A percentile compares a stretch with the other conserved stretches of the same genome.
Evolutionary conservation across 2,797 vertebrate species (phyloP).

Genomic region (Nothura maculosa): DNA sequence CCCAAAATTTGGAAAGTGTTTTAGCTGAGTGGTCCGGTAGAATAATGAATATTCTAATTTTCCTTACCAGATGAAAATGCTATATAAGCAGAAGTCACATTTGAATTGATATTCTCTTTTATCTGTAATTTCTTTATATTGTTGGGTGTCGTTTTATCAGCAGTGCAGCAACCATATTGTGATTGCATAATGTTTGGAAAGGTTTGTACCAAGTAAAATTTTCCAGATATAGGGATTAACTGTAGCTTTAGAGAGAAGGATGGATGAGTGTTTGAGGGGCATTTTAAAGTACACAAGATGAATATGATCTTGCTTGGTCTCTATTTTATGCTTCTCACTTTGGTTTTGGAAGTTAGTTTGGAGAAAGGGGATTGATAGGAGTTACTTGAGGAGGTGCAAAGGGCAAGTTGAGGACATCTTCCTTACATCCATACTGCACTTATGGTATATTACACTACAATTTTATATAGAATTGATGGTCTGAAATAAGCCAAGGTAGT

Average conservation of each 20-base stretch:
- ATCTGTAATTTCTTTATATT: conserved; percentile 27
- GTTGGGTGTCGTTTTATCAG: conserved; percentile 38
- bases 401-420: background rate
- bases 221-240: conserved; percentile 38
- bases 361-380: background rate
- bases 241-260: background rate
- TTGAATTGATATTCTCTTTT: conserved; percentile 34
- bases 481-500: conserved; percentile 59
- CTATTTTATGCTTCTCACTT: background rate
- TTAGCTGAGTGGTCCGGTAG: background rate
- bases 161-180: background rate
- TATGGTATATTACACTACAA: conserved; percentile 10
- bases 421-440: background rate
- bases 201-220: background rate
- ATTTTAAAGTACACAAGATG: background rate
- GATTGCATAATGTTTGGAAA: conserved; percentile 45
- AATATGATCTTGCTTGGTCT: background rate
- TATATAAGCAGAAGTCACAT: background rate
- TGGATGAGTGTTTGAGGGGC: background rate
- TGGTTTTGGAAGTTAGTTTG: background rate
- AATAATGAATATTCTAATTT: conserved; percentile 8
- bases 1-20: background rate
- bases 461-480: conserved; percentile 34
- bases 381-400: background rate
- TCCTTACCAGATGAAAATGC: background rate